These are phyloP conservation scores for Cheilosia urbana DNA, from an alignment of 2,888 invertebrate genomes.

Conservation along the genomic window DNA sequence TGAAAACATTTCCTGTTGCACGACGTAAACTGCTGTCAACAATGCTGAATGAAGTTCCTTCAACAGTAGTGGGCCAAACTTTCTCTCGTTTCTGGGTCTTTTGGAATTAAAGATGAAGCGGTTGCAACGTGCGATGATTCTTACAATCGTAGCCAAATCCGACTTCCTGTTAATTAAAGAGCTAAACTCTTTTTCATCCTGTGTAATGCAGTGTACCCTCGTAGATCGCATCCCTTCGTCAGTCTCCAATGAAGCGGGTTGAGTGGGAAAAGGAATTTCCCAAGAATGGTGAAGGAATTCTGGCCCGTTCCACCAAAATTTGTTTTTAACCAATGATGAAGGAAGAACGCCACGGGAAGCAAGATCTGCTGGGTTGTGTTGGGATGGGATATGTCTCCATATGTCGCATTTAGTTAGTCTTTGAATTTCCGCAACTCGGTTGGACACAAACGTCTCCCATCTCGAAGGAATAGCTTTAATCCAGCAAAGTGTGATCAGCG, in stretches of 20 bases:
- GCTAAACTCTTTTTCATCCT: conserved; percentile 2
- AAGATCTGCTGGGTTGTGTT: background rate
- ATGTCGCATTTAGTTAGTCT: background rate
- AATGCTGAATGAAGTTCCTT: conserved; percentile 17
- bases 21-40: conserved; percentile 12
- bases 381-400: background rate
- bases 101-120: conserved; percentile 16
- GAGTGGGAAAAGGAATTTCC: conserved; percentile 2
- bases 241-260: background rate
- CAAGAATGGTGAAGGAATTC: too few relatives aligned
- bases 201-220: conserved; percentile 8
- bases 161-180: conserved; percentile 10
- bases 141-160: conserved; percentile 13
- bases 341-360: conserved; percentile 6
- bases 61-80: conserved; percentile 1
- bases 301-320: conserved; percentile 29
- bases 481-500: background rate
- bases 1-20: conserved; percentile 13
- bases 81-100: conserved; percentile 5
- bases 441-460: conserved; percentile 4
- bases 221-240: conserved; percentile 5
- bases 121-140: conserved; percentile 11
- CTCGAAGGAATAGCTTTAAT: background rate
- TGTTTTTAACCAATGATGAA: background rate
- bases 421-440: conserved; percentile 12